Evolutionary conservation across 2,797 vertebrate species (phyloP).

Genomic region (Liparis tanakae): DNA sequence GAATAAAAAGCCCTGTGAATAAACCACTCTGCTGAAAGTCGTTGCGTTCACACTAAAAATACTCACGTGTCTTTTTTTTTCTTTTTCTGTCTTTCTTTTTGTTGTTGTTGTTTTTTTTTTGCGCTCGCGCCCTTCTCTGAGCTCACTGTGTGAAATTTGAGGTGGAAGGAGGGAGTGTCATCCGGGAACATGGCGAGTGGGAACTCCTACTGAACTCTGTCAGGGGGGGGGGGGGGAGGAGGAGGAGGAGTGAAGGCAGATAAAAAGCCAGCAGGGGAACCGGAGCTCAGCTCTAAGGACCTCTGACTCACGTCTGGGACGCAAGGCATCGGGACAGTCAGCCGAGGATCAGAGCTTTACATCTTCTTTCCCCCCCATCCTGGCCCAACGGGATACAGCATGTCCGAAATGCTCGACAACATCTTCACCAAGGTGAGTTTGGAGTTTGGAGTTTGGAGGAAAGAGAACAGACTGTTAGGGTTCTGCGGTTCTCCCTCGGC

Average conservation of each 20-base stretch:
- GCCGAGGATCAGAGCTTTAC: conserved; percentile 50
- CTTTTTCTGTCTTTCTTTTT: background rate
- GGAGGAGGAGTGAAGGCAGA: conserved; percentile 17
- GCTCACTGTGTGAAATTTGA: conserved; percentile 70
- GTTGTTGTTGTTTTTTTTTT: conserved; percentile 43
- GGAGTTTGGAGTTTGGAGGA: conserved; percentile 22
- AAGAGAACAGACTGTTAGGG: conserved; percentile 1
- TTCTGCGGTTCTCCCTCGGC: background rate
- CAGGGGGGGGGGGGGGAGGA: no score
- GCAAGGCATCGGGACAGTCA: conserved; percentile 40
- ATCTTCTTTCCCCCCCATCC: conserved; percentile 10
- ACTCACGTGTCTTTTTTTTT: no score
- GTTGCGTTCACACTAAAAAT: no score
- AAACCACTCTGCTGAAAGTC: no score
- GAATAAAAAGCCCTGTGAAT: no score
- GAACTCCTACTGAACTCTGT: conserved; percentile 56
- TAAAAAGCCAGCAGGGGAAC: background rate
- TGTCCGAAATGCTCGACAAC: conserved; percentile 83
- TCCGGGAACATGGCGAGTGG: conserved; percentile 70
- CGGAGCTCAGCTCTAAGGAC: background rate
- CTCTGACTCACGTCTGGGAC: conserved; percentile 43
- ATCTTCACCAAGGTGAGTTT: conserved; percentile 78
- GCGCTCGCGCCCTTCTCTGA: conserved; percentile 56
- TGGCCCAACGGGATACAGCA: conserved; percentile 71
- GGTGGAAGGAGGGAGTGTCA: conserved; percentile 57